Base-by-base conservation (phyloP, 2,797 vertebrate species). In the Siniperca scherzeri region DNA sequence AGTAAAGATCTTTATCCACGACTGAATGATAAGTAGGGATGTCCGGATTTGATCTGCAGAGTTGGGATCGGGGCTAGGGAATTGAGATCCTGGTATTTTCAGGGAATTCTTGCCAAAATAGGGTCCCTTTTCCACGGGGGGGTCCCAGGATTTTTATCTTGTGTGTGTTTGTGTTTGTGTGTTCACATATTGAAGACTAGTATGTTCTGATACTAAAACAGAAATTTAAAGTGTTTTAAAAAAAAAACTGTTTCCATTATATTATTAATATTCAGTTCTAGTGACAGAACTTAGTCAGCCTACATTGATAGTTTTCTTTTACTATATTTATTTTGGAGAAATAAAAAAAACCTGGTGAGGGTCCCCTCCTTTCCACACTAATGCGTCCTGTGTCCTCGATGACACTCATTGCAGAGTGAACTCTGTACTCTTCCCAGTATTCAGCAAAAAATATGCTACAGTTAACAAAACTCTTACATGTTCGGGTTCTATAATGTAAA, bases 371-470 rank as follows among this genome's bases (percentile, higher is more conserved):
- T 17, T 52, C 36, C 36, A 69, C 74, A 17, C 22, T 25, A n/a
- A 17, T 61, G 75, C 0, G 1, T 57, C 40, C 11, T 1, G 8
- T 50, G 77, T 71, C 67, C 59, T 81, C 25, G 0, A 1, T 44
- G 67, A 77, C 80, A n/a, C 66, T 13, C 38, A 10, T 1, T 6
- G 19, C 33, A 25, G n/a, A 52, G 17, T 81, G 80, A 73, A 72
- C 77, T 79, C 70, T 80, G 61, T 5, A 17, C 68, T 72, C 9
- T 62, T 53, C 5, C 22, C 22, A 46, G 33, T 46, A 21, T 60
- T 77, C 74, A 77, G 74, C 80, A 62, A 44, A 38, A 77, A 68
- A 82, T 14, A n/a, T 68, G 80, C 74, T 1, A 33, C 53, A 53
- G 73, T 81, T 56, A 64, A 75, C 79, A 75, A 46, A 75, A 70